These are phyloP conservation scores for Saguinus imperator DNA, from an alignment of 2,113 vertebrate species.

Conservation along the genomic window DNA sequence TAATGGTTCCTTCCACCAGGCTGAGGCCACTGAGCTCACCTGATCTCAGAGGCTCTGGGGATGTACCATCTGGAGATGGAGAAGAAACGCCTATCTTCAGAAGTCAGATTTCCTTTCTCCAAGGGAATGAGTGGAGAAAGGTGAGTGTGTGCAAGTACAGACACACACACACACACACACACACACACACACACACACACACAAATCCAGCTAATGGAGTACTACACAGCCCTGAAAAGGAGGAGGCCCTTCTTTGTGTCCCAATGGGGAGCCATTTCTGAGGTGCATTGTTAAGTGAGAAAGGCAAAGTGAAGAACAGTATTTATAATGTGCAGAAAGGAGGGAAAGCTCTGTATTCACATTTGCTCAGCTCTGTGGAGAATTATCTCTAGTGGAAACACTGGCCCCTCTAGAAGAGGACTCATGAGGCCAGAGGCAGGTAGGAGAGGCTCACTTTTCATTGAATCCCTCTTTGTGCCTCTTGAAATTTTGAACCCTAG, in stretches of 20 bases:
- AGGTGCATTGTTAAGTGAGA: neutral
- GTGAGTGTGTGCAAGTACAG: too few species aligned
- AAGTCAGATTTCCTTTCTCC: neutral
- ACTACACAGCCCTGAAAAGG: neutral
- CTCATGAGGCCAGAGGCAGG: neutral
- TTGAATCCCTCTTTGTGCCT: neutral
- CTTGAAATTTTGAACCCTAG: neutral
- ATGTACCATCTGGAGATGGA: neutral
- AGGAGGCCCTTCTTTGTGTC: neutral
- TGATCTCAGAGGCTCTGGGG: neutral
- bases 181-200: too few species aligned
- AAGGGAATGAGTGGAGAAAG: neutral
- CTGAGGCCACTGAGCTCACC: neutral
- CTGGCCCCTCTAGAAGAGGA: neutral
- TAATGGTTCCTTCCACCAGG: neutral
- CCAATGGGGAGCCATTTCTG: neutral
- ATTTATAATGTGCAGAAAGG: neutral
- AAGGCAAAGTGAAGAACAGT: neutral
- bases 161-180: too few species aligned
- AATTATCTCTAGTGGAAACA: neutral
- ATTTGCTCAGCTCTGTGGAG: neutral
- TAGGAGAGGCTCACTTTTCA: neutral
- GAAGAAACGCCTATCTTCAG: neutral
- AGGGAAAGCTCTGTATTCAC: neutral
- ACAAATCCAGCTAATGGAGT: neutral